Conservation (phyloP, 2,113 vertebrate species). For the Capreolus pygargus region DNA sequence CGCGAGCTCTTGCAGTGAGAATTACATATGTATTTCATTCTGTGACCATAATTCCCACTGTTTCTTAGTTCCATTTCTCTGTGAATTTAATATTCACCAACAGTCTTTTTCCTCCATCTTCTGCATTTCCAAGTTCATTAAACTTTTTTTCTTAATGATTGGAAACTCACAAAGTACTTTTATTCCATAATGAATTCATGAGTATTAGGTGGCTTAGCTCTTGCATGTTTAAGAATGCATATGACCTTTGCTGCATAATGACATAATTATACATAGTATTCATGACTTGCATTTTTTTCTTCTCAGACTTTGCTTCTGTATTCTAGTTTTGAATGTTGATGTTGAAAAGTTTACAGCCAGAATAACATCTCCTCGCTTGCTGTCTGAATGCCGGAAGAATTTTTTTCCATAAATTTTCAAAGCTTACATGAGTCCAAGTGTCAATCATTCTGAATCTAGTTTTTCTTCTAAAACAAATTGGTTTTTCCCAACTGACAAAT, state of each 20-base stretch:
- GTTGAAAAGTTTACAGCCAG: background rate
- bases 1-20: background rate
- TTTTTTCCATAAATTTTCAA: conserved; percentile 29
- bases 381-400: background rate
- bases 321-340: background rate
- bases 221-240: background rate
- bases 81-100: background rate
- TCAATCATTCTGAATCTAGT: background rate
- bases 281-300: background rate
- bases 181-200: background rate
- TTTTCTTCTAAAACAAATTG: conserved; percentile 25
- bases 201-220: background rate
- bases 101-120: background rate
- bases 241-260: background rate
- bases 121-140: conserved; percentile 16
- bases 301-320: background rate
- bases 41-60: background rate
- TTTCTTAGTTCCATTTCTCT: background rate
- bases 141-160: background rate
- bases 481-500: background rate
- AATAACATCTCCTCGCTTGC: background rate
- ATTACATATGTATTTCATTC: background rate
- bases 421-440: background rate
- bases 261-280: background rate
- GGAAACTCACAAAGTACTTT: background rate